Evolutionary conservation across 1,140 invertebrate species (phyloP).

Genomic region (Agrilus planipennis): DNA sequence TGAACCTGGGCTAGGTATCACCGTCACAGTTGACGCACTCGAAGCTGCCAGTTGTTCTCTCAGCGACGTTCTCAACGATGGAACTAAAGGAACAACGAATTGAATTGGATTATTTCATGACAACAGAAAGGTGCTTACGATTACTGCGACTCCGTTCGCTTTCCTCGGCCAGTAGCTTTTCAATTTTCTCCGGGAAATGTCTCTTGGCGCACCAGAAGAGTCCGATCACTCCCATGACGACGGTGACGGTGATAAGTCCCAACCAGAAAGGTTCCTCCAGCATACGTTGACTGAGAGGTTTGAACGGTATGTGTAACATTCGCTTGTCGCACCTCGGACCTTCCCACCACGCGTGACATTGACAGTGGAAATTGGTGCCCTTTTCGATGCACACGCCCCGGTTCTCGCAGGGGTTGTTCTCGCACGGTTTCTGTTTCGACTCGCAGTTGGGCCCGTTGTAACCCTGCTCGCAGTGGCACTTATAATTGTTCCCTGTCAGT

Average conservation of each 20-base stretch:
- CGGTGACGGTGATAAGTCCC: constrained; percentile 64
- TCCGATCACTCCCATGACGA: constrained; percentile 59
- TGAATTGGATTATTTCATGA: not conserved
- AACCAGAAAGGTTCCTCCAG: constrained; percentile 74
- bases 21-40: constrained; percentile 29
- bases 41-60: constrained; percentile 33
- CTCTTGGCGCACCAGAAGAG: constrained; percentile 67
- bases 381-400: constrained; percentile 53
- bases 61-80: constrained; percentile 31
- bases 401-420: constrained; percentile 54
- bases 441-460: constrained; percentile 54
- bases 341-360: constrained; percentile 53
- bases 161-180: constrained; percentile 68
- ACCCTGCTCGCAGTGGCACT: constrained; percentile 48
- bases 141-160: constrained; percentile 52
- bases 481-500: constrained; percentile 39
- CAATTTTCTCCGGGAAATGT: constrained; percentile 72
- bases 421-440: constrained; percentile 51
- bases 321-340: constrained; percentile 43
- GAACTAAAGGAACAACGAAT: constrained; percentile 18
- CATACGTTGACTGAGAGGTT: constrained; percentile 59
- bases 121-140: constrained; percentile 12
- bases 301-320: constrained; percentile 53
- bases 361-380: constrained; percentile 48
- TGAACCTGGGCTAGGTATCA: constrained; percentile 29